Conservation (phyloP, 1,140 invertebrate species). For the Leptinotarsa lineolata region DNA sequence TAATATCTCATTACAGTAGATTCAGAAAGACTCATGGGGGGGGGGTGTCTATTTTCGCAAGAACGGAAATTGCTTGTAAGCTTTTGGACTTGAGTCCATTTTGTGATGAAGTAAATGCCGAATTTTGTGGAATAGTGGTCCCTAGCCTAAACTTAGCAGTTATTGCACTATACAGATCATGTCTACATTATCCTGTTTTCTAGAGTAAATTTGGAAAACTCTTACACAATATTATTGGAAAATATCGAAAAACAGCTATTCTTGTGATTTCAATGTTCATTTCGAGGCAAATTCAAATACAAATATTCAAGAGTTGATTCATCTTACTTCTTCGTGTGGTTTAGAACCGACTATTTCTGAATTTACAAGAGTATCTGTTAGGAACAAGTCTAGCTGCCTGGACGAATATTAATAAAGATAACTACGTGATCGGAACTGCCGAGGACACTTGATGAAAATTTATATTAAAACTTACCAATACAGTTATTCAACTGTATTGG, state of each 20-base stretch:
- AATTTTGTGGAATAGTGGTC: too few relatives aligned
- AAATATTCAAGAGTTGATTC: not conserved
- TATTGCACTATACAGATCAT: conserved; percentile 10
- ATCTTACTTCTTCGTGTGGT: conserved; percentile 14
- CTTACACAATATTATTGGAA: not conserved
- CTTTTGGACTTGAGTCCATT: too few relatives aligned
- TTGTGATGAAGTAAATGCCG: too few relatives aligned
- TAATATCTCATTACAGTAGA: conserved; percentile 15
- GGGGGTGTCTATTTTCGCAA: too few relatives aligned
- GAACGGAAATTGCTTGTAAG: too few relatives aligned
- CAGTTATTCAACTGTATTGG: too few relatives aligned
- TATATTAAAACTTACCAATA: too few relatives aligned
- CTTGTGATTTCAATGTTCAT: conserved; percentile 7
- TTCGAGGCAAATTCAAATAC: conserved; percentile 14
- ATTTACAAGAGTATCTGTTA: conserved; percentile 11
- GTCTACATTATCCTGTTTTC: conserved; percentile 11
- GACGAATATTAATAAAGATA: conserved; percentile 7
- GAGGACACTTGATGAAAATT: too few relatives aligned
- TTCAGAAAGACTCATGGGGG: conserved; percentile 12
- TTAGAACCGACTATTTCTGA: conserved; percentile 15
- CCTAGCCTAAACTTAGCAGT: too few relatives aligned
- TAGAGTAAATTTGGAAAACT: conserved; percentile 7
- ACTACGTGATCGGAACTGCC: conserved; percentile 9
- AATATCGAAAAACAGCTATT: too few relatives aligned
- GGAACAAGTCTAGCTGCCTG: conserved; percentile 15